Evolutionary conservation across 2,888 invertebrate species (phyloP), one percentile per base, ranked within the genome.

Genomic region (Auanema freiburgensis): DNA sequence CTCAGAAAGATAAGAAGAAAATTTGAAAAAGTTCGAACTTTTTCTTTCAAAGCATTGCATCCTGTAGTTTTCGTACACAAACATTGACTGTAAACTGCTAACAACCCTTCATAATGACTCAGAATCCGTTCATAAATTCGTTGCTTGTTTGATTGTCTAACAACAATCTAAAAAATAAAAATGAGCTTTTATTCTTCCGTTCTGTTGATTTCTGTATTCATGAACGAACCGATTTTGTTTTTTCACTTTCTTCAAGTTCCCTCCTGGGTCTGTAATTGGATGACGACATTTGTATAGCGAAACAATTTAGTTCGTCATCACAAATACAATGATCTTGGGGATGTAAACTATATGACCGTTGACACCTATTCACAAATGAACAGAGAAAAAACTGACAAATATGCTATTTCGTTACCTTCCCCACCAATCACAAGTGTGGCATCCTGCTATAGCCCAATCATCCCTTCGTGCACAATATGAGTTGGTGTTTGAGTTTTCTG

Each of bases 1-100:
- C 33, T 67, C 16, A 46, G 49, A 59, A n/a, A 18, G 41, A 23
- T 10, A 53, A 14, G 18, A n/a, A 23, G n/a, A n/a, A n/a, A n/a
- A n/a, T n/a, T n/a, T n/a, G n/a, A n/a, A n/a, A n/a, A n/a, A n/a
- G n/a, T 43, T 33, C 33, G 2, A 1, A 57, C 57, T 50, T 25
- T 52, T 10, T 52, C 59, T 33, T 56, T 60, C 24, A 49, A 18
- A 11, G 65, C 65, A 4, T 23, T 23, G 33, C 65, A 65, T 21
- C 64, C 70, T n/a, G 65, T 54, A 11, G 59, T 54, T 52, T 59
- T 59, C 14, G 58, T 67, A 43, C 72, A 80, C 8, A 71, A 56
- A 60, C 81, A 81, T 24, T 69, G 62, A 0, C 80, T 75, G 50
- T 80, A 76, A 6, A 80, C 79, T 0, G 81, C 80, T 59, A 81